Evolutionary conservation across 2,113 vertebrate genomes (phyloP).

Genomic region (Nothocercus nigrocapillus): DNA sequence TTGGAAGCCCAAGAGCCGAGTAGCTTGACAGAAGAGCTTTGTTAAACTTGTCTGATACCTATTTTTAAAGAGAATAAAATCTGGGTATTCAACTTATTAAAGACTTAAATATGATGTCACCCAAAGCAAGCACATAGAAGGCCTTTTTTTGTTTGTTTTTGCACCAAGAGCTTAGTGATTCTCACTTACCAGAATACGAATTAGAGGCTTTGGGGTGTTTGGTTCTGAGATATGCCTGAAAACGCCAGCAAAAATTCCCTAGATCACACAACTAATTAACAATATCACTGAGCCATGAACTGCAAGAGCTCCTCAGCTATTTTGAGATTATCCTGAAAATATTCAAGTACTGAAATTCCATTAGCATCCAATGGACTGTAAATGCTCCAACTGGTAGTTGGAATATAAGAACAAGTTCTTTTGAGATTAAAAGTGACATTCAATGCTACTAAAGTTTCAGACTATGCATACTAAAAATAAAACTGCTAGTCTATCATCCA

Average conservation of each 20-base stretch:
- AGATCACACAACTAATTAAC: constrained; percentile 66
- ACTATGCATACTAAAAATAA: constrained; percentile 15
- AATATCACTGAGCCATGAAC: constrained; percentile 61
- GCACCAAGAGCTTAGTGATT: constrained; percentile 2
- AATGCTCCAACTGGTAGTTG: constrained; percentile 23
- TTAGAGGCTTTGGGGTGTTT: constrained; percentile 32
- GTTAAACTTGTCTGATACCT: constrained; percentile 48
- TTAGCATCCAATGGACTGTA: constrained; percentile 51
- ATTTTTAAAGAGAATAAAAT: constrained; percentile 52
- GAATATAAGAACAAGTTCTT: background rate
- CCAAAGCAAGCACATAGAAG: constrained; percentile 18
- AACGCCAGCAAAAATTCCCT: constrained; percentile 44
- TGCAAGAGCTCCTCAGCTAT: constrained; percentile 35
- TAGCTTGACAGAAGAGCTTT: constrained; percentile 56
- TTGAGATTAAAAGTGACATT: constrained; percentile 13
- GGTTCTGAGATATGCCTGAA: constrained; percentile 19
- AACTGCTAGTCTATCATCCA: background rate
- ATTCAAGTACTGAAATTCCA: constrained; percentile 50
- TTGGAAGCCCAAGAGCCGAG: constrained; percentile 10
- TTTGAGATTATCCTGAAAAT: constrained; percentile 55
- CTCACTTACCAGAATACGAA: constrained; percentile 27
- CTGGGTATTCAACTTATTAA: constrained; percentile 44
- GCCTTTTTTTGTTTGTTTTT: background rate
- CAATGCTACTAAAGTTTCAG: constrained; percentile 1
- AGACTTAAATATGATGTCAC: constrained; percentile 40